Percentiles rank a stretch among this genome's conserved stretches.
These are phyloP conservation scores for Ceriagrion tenellum DNA, from an alignment of 2,888 invertebrate species.

Conservation along the genomic window DNA sequence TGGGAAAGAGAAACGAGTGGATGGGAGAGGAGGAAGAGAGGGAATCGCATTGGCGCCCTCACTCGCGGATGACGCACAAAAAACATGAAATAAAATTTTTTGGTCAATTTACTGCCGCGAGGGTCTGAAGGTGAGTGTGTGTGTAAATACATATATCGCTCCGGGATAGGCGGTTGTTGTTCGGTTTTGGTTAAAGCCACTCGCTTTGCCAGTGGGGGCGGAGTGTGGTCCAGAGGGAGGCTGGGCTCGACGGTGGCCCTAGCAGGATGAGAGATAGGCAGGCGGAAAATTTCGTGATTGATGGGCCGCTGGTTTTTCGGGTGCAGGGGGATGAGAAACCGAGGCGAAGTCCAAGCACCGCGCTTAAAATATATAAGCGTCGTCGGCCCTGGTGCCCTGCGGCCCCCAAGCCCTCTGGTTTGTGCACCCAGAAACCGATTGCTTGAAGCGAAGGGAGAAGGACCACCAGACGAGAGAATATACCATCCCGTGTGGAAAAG, in stretches of 20 bases:
- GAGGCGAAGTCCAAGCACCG: neutral
- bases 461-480: slow-evolving; percentile 12
- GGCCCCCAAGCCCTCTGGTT: neutral
- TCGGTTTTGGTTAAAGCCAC: slow-evolving; percentile 2
- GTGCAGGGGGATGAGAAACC: neutral
- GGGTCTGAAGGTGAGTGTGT: neutral
- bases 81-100: neutral
- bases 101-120: slow-evolving; percentile 59
- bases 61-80: slow-evolving; percentile 33
- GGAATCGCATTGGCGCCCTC: neutral
- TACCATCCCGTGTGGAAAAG: neutral
- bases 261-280: slow-evolving; percentile 48
- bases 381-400: neutral
- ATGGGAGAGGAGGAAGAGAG: neutral
- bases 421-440: neutral
- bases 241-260: neutral
- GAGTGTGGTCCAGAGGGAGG: slow-evolving; percentile 2
- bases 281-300: slow-evolving; percentile 66
- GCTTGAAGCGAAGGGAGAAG: neutral
- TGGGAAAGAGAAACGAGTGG: neutral
- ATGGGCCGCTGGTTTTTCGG: slow-evolving; percentile 38
- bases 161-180: neutral
- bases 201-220: neutral
- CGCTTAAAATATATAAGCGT: neutral
- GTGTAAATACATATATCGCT: neutral